phyloP scores from a whole-genome alignment of 2,888 invertebrate species.

The Cepaea hortensis region DNA sequence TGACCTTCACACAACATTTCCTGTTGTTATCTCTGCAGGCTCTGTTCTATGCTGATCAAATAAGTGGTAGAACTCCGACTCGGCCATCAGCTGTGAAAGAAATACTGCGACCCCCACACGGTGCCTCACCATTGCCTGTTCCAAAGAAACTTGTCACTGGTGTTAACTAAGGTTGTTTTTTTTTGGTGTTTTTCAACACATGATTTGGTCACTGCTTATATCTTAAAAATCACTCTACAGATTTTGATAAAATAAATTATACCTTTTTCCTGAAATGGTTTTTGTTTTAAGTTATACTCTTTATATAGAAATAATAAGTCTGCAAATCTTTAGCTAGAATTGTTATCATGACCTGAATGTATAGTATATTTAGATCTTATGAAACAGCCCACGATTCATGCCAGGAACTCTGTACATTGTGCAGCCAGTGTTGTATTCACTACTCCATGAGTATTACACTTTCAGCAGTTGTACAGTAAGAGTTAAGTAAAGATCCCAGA shows the following conservation, averaged over 20 bases:
- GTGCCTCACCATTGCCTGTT: slow-evolving; percentile 19
- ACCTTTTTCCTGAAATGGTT: background rate
- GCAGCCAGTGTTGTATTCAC: too few species aligned
- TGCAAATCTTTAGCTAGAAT: too few species aligned
- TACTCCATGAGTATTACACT: too few species aligned
- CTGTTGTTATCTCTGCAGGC: slow-evolving; percentile 63
- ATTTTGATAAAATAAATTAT: background rate
- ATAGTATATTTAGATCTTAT: too few species aligned
- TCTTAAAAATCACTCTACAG: background rate
- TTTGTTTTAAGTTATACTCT: background rate
- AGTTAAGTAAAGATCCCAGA: too few species aligned
- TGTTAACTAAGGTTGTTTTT: slow-evolving; percentile 22
- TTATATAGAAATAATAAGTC: too few species aligned
- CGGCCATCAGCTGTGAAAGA: slow-evolving; percentile 49
- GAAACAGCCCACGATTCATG: too few species aligned
- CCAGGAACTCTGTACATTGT: too few species aligned
- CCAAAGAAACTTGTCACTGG: slow-evolving; percentile 25
- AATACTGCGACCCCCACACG: slow-evolving; percentile 16
- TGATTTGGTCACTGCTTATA: background rate
- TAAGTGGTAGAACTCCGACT: slow-evolving; percentile 64
- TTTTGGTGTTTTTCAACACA: background rate
- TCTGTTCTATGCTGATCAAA: slow-evolving; percentile 75
- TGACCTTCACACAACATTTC: too few species aligned
- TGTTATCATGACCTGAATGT: too few species aligned
- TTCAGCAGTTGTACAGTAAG: too few species aligned